Percentiles rank a stretch among this genome's conserved stretches.
phyloP scores from a whole-genome alignment of 2,797 vertebrate genomes.

The Diglossa cyanea region DNA sequence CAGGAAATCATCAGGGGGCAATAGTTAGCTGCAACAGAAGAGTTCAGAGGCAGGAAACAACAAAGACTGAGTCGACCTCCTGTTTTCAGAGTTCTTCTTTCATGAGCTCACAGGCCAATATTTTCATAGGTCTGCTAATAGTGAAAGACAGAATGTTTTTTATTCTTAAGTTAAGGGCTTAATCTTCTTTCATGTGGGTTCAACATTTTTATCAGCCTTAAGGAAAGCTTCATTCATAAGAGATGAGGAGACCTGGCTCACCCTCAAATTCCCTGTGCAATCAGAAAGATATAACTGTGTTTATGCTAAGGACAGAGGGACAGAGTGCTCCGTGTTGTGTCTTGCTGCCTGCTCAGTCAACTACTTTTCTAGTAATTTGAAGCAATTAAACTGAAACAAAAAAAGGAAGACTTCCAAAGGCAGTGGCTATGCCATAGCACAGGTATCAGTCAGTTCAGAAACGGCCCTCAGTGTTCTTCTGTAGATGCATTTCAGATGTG shows the following conservation, averaged over 20 bases:
- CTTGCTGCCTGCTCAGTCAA: background rate
- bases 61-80: constrained; percentile 21
- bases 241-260: background rate
- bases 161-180: background rate
- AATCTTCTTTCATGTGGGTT: constrained; percentile 10
- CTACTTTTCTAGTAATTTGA: background rate
- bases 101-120: constrained; percentile 41
- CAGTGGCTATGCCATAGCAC: background rate
- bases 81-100: constrained; percentile 18
- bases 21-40: background rate
- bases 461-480: background rate
- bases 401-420: background rate
- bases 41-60: constrained; percentile 35
- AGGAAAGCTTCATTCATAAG: constrained; percentile 2
- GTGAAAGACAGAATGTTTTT: constrained; percentile 22
- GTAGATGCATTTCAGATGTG: background rate
- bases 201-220: background rate
- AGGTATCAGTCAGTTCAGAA: background rate
- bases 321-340: background rate
- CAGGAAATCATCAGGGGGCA: background rate
- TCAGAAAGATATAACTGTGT: background rate
- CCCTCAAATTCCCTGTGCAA: background rate
- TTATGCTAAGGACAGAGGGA: background rate
- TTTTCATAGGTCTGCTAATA: background rate
- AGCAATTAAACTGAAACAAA: background rate